Base-by-base conservation (phyloP, 92 coral and sea anemone species). In the Porites lobata region DNA sequence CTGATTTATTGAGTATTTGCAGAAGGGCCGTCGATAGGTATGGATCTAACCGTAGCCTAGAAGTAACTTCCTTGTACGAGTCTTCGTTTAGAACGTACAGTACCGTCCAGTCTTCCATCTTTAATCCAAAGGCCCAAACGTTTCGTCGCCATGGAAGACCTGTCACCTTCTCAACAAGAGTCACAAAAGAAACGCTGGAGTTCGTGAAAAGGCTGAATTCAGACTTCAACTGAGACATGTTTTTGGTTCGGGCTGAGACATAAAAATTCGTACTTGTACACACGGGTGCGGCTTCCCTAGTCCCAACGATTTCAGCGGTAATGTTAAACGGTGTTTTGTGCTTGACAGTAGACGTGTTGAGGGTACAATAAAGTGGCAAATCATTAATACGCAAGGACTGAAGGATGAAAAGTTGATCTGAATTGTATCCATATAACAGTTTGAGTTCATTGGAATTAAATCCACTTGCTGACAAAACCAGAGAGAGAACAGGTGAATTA, bases 131-230 rank as follows among this genome's bases (percentile, higher is more conserved):
- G 29, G 88, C 84, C 72, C 79, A 84, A 14, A 79, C 92, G 75
- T 75, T 94, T 64, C 47, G 70, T 20, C 98, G 90, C 98, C 98
- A 94, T 52, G 94, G 76, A 20, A 87, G 89, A 2, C 86, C 84
- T 1, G 94, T 84, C 47, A 90, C 88, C 38, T 38, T 21, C 54
- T 94, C 98, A 1, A 78, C 84, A 8, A 94, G 89, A 24, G 82
- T 79, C 86, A 94, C 89, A 11, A 92, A 81, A 17, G 98, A 79
- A 8, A 78, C 77, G 24, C 82, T 83, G 6, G 77, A 20, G 80
- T 89, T 92, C 15, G 77, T 26, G 53, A 92, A 51, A 6, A 58
- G 59, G 54, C 80, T 56, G 52, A 87, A 83, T 2, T 81, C 86
- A 70, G 89, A 64, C 75, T 83, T 81, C 12, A 80, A 85, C 15